Evolutionary conservation across 2,888 invertebrate species (phyloP).

Genomic region (Eupithecia vulgata): DNA sequence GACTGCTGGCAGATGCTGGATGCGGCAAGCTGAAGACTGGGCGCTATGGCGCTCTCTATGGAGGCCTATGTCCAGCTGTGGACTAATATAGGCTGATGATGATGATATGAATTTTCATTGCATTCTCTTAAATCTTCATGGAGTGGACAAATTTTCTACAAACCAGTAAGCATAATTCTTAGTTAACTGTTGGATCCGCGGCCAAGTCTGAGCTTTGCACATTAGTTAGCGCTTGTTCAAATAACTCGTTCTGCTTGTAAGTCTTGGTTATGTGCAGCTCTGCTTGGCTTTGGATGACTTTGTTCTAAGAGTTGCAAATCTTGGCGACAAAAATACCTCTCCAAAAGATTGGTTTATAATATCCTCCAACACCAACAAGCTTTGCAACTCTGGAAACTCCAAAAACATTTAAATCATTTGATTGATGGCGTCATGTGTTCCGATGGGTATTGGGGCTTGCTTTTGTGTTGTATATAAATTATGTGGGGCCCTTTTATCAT

Average conservation of each 20-base stretch:
- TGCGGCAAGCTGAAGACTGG: too few relatives aligned
- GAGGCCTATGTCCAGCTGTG: too few relatives aligned
- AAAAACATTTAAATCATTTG: neutral
- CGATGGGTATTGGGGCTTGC: constrained; percentile 6
- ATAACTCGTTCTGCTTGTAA: constrained; percentile 12
- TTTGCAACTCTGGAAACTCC: constrained; percentile 28
- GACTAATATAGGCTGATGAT: too few relatives aligned
- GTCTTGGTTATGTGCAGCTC: constrained; percentile 50
- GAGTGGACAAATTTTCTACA: neutral
- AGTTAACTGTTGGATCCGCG: constrained; percentile 33
- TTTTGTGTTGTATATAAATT: constrained; percentile 21
- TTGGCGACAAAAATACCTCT: constrained; percentile 20
- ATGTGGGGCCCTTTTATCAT: neutral
- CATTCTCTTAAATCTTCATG: neutral
- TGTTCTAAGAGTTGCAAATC: constrained; percentile 43
- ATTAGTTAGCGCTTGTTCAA: constrained; percentile 39
- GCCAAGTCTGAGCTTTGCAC: constrained; percentile 58
- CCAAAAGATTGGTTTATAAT: neutral
- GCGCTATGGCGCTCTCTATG: too few relatives aligned
- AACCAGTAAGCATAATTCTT: neutral
- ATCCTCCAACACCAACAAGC: constrained; percentile 6
- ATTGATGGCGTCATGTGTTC: constrained; percentile 14
- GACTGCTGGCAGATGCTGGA: too few relatives aligned
- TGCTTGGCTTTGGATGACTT: constrained; percentile 55
- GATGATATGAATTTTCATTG: too few relatives aligned